A percentile compares a stretch with the other conserved stretches of the same genome.
Evolutionary conservation across 2,113 vertebrate species (phyloP).

Genomic region (Gobiocypris rarus): DNA sequence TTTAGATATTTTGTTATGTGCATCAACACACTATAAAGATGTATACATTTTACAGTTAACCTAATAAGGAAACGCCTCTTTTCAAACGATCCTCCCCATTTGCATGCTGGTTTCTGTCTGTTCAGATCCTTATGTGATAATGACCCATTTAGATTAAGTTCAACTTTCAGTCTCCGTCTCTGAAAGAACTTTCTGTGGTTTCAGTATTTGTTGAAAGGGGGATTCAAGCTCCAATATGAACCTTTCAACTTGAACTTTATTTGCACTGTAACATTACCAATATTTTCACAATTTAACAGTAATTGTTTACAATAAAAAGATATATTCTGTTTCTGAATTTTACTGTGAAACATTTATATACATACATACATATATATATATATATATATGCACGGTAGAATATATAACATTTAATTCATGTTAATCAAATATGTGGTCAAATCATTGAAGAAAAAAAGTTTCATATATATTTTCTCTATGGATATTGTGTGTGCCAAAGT

Average conservation of each 20-base stretch:
- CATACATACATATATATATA: no score
- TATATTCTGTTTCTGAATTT: neutral
- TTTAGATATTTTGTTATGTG: neutral
- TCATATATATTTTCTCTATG: no score
- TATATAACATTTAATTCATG: no score
- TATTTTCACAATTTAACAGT: neutral
- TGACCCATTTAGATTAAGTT: neutral
- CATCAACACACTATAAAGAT: neutral
- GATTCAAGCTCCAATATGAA: neutral
- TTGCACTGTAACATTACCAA: neutral
- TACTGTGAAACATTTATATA: neutral
- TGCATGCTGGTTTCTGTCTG: neutral
- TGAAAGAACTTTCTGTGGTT: neutral
- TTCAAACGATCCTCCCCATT: neutral
- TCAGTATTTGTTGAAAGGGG: constrained; percentile 29
- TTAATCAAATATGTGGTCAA: no score
- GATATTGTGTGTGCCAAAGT: no score
- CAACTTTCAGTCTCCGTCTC: neutral
- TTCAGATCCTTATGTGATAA: neutral
- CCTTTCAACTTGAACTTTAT: neutral
- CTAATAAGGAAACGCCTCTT: no score
- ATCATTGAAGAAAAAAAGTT: no score
- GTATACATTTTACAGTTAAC: neutral
- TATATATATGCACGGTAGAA: no score
- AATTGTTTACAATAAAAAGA: no score